A percentile compares a stretch with the other conserved stretches of the same genome.
Conservation (phyloP, 64 coral and sea anemone species). For the Platygyra sinensis region DNA sequence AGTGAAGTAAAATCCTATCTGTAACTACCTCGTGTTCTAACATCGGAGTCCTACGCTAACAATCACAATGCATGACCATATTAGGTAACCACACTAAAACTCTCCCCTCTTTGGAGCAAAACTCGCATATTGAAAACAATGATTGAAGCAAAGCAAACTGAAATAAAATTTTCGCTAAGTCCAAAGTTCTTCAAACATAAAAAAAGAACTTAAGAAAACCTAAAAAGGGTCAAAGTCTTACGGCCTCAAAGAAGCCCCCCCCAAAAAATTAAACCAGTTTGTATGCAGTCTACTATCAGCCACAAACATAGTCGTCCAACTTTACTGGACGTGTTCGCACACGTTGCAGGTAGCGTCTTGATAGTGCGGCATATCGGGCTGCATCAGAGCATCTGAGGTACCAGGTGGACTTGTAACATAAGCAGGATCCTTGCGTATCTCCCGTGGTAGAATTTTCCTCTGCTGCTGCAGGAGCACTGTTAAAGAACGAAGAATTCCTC, state of each 20-base stretch:
- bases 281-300: background rate
- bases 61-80: background rate
- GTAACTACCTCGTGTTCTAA: background rate
- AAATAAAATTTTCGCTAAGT: background rate
- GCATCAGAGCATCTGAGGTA: conserved; percentile 1
- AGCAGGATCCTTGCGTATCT: background rate
- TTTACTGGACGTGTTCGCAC: conserved; percentile 2
- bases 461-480: conserved; percentile 11
- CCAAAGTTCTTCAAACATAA: background rate
- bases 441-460: background rate
- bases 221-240: conserved; percentile 1
- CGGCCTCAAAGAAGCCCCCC: background rate
- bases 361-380: background rate
- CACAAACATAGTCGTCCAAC: conserved; percentile 33
- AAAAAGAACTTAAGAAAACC: too few relatives aligned
- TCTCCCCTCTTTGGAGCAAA: conserved; percentile 11
- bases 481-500: conserved; percentile 38
- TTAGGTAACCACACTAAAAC: background rate
- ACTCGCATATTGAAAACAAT: background rate
- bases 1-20: background rate
- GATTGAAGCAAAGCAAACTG: background rate
- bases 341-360: conserved; percentile 26
- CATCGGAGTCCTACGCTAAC: background rate
- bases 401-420: background rate
- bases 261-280: conserved; percentile 21